Evolutionary conservation across 2,888 invertebrate species (phyloP).

Genomic region (Ischnus inquisitorius): DNA sequence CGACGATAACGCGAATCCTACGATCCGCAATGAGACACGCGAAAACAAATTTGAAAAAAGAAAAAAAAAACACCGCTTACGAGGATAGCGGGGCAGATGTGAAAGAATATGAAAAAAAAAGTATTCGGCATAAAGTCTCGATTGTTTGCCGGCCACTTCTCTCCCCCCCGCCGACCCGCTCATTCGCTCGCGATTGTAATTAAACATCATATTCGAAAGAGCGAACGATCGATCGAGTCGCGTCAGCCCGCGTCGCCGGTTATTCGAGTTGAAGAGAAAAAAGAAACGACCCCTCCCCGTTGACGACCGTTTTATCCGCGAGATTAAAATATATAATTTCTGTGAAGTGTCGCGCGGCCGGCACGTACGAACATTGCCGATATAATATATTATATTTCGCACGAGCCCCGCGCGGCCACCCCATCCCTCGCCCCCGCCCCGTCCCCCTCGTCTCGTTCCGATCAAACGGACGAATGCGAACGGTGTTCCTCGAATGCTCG

Average conservation of each 20-base stretch:
- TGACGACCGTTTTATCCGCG: constrained; percentile 61
- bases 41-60: constrained; percentile 1
- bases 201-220: constrained; percentile 15
- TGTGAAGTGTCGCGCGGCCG: constrained; percentile 21
- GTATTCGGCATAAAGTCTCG: constrained; percentile 11
- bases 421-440: not conserved
- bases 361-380: constrained; percentile 42
- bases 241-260: not conserved
- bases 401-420: constrained; percentile 32
- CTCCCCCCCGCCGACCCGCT: not conserved
- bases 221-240: constrained; percentile 2
- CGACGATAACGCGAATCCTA: constrained; percentile 41
- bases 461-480: constrained; percentile 19
- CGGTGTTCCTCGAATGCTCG: constrained; percentile 20
- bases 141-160: constrained; percentile 1
- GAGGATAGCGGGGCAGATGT: not conserved
- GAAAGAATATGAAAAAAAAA: not conserved
- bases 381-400: constrained; percentile 46
- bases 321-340: constrained; percentile 32
- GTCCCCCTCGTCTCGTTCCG: constrained; percentile 13
- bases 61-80: not conserved
- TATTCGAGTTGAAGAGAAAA: too few species aligned
- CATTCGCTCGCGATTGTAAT: constrained; percentile 18
- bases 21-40: not conserved
- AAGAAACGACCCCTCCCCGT: too few species aligned